Base-by-base conservation (phyloP, 2,797 vertebrate species). In the Emydoidea blandingii region DNA sequence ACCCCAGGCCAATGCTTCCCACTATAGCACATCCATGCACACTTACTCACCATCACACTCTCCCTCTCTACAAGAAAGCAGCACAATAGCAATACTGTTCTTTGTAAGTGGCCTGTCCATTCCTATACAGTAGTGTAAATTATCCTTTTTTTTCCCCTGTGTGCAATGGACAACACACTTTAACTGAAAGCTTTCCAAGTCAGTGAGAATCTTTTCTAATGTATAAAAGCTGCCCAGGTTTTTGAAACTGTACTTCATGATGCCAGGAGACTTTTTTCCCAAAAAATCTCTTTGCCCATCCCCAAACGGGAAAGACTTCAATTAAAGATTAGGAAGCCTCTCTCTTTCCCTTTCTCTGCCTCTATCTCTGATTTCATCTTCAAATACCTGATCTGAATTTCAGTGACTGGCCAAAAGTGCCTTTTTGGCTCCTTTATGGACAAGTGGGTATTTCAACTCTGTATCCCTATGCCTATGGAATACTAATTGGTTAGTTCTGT, bases 351-450 rank as follows among this genome's bases (percentile, higher is more conserved):
- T 50, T 91, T 12, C 23, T 80, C 83, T 94, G 5, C 44, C 16
- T 83, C 85, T 91, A 68, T 89, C 89, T 81, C 59, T 6, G 59
- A 85, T 87, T 90, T 83, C 47, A 87, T 8, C 27, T 93, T 76
- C 95, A 85, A 94, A 92, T 53, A 95, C 16, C 89, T 93, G 92
- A 90, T 34, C 27, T 88, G 94, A 95, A 92, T 95, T 95, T 92
- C 91, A 92, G 68, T 16, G 87, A 76, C 74, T 83, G 59, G 29
- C 29, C 89, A 80, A 59, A 6, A 9, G 47, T 31, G 54, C 68
- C 56, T 94, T 83, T 72, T 53, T 9, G 59, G 10, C 5, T 95
- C 85, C 87, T 76, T 37, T 29, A 93, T 50, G 87, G 92, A 29
- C 16, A 29, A 83, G 10, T 1, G 7, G 21, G 4, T 86, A 85